Percentiles rank a stretch among this genome's conserved stretches.
phyloP scores from a whole-genome alignment of 2,888 invertebrate species.

The Crioceris asparagi region DNA sequence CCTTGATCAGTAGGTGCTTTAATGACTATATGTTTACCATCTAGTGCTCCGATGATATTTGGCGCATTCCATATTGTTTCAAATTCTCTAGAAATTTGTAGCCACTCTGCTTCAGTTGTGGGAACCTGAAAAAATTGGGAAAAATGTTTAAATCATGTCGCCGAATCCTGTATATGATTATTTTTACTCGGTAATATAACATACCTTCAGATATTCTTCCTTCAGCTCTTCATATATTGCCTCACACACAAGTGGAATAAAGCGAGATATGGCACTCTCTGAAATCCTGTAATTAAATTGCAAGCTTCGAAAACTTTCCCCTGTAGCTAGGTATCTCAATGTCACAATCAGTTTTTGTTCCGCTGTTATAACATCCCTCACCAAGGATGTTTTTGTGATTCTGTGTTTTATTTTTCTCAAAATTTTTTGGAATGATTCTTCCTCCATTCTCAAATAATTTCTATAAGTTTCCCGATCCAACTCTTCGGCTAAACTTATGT shows the following conservation, averaged over 20 bases:
- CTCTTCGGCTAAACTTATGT: constrained; percentile 2
- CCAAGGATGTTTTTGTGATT: constrained; percentile 6
- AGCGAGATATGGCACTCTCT: constrained; percentile 6
- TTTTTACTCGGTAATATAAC: too few relatives aligned
- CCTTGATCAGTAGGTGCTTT: constrained; percentile 14
- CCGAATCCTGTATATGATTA: too few relatives aligned
- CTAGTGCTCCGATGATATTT: constrained; percentile 17
- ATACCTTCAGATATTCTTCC: constrained; percentile 10
- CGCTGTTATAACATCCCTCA: constrained; percentile 5
- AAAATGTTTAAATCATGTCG: too few relatives aligned
- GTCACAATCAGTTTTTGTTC: constrained; percentile 9
- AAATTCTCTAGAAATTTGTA: constrained; percentile 9
- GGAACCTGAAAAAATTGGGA: constrained; percentile 12
- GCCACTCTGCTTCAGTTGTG: constrained; percentile 9
- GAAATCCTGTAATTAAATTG: constrained; percentile 10
- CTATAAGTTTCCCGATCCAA: constrained; percentile 6
- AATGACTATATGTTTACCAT: constrained; percentile 22
- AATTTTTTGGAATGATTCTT: constrained; percentile 7
- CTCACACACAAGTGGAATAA: constrained; percentile 7
- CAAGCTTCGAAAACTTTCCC: constrained; percentile 10
- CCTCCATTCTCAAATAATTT: constrained; percentile 10
- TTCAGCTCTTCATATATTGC: constrained; percentile 7
- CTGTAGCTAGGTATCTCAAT: constrained; percentile 13
- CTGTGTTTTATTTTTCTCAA: constrained; percentile 9
- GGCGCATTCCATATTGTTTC: constrained; percentile 18